A percentile compares a stretch with the other conserved stretches of the same genome.
Conservation (phyloP, 2,888 invertebrate genomes). For the Crossocerus cetratus region DNA sequence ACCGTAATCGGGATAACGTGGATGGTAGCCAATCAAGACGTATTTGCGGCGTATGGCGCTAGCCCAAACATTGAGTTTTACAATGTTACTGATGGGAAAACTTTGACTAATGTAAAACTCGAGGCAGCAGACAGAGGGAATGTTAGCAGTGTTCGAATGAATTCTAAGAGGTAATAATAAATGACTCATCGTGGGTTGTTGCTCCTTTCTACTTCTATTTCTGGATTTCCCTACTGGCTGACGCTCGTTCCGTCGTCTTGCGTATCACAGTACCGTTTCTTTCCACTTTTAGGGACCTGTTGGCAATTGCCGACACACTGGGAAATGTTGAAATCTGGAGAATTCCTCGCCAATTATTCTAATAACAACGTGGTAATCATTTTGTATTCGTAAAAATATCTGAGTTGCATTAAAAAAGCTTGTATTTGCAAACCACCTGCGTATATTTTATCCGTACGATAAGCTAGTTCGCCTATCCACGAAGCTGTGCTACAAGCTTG, state of each 20-base stretch:
- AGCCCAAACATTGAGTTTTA: conserved; percentile 67
- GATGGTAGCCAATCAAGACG: conserved; percentile 66
- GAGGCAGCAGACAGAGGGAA: conserved; percentile 62
- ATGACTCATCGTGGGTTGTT: background rate
- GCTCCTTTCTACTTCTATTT: background rate
- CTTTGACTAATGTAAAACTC: conserved; percentile 61
- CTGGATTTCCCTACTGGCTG: too few species aligned
- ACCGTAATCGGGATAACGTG: conserved; percentile 69
- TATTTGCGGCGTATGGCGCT: conserved; percentile 71
- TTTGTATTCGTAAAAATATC: background rate
- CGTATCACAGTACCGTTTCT: too few species aligned
- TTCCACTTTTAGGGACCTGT: conserved; percentile 64
- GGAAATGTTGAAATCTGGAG: conserved; percentile 73
- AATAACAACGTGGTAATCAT: conserved; percentile 8
- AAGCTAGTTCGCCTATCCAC: too few species aligned
- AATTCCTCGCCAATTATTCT: conserved; percentile 53
- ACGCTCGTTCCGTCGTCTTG: too few species aligned
- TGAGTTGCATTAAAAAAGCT: too few species aligned
- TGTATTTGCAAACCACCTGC: background rate
- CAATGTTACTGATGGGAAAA: conserved; percentile 61
- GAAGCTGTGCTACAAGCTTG: too few species aligned
- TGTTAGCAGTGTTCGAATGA: conserved; percentile 67
- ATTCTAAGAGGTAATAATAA: conserved; percentile 67
- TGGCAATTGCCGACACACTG: conserved; percentile 67
- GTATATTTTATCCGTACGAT: background rate